phyloP scores from a whole-genome alignment of 2,113 vertebrate genomes.

The Cyphomyrus plagiostoma region DNA sequence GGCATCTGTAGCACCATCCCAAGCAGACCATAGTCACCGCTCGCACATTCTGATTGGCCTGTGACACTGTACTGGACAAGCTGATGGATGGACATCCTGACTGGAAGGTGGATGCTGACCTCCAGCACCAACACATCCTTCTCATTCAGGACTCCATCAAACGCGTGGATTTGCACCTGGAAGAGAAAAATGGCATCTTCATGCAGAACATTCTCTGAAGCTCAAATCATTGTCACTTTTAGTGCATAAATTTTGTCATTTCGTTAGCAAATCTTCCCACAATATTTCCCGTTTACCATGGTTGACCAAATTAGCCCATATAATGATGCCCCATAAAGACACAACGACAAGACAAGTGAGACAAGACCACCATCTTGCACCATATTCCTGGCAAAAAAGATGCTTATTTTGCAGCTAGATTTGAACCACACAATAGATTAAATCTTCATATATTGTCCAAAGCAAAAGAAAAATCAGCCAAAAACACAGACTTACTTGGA shows the following conservation, averaged over 20 bases:
- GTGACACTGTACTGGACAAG: not conserved
- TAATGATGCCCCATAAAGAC: not conserved
- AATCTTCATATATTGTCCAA: not conserved
- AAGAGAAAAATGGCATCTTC: slow-evolving; percentile 21
- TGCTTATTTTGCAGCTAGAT: not conserved
- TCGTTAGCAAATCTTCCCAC: not conserved
- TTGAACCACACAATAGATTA: not conserved
- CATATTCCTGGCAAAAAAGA: not conserved
- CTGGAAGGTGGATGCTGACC: slow-evolving; percentile 52
- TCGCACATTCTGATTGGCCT: not conserved
- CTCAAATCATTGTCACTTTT: not conserved
- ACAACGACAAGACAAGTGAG: not conserved
- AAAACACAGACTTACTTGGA: slow-evolving; percentile 65
- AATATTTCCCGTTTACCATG: not conserved
- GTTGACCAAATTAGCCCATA: not conserved
- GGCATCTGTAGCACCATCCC: not conserved
- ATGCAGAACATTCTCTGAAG: not conserved
- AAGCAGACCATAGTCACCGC: not conserved
- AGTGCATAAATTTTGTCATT: not conserved
- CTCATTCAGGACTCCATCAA: slow-evolving; percentile 57
- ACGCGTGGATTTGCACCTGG: slow-evolving; percentile 68
- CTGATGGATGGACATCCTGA: not conserved
- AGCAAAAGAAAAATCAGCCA: not conserved
- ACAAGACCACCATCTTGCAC: not conserved
- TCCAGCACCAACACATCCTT: slow-evolving; percentile 68